Conservation (phyloP, 2,113 vertebrate genomes). For the Ammodytes marinus region DNA sequence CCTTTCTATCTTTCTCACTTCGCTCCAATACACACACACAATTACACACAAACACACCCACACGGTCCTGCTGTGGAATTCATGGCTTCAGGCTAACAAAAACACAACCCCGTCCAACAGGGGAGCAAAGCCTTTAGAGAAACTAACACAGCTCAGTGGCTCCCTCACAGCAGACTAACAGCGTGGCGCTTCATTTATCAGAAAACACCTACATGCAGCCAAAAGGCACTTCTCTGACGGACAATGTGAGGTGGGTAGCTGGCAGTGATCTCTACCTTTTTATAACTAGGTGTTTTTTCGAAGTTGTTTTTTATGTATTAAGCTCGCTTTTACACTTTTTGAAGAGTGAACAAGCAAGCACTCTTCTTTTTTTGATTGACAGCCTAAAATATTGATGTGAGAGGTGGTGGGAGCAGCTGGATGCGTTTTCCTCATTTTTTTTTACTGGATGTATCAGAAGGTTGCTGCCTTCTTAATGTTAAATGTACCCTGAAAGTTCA, state of each 20-base stretch:
- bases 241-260: conserved; percentile 47
- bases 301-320: conserved; percentile 10
- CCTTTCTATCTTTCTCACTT: conserved; percentile 24
- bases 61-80: conserved; percentile 78
- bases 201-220: conserved; percentile 33
- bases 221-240: conserved; percentile 12
- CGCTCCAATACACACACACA: conserved; percentile 24
- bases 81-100: conserved; percentile 78
- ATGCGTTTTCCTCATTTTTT: neutral
- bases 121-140: conserved; percentile 55
- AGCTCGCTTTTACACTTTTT: neutral
- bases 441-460: neutral
- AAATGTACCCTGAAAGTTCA: neutral
- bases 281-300: neutral
- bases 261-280: neutral
- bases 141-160: conserved; percentile 31
- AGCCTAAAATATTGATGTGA: neutral
- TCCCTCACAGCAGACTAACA: conserved; percentile 39
- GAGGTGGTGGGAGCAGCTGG: neutral
- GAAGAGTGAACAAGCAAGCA: conserved; percentile 9
- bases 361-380: conserved; percentile 14
- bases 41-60: conserved; percentile 69
- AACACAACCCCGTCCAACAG: conserved; percentile 68
- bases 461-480: neutral
- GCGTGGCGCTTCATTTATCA: conserved; percentile 20